Base-by-base conservation (phyloP, 2,797 vertebrate species). In the Botia almorhae region DNA sequence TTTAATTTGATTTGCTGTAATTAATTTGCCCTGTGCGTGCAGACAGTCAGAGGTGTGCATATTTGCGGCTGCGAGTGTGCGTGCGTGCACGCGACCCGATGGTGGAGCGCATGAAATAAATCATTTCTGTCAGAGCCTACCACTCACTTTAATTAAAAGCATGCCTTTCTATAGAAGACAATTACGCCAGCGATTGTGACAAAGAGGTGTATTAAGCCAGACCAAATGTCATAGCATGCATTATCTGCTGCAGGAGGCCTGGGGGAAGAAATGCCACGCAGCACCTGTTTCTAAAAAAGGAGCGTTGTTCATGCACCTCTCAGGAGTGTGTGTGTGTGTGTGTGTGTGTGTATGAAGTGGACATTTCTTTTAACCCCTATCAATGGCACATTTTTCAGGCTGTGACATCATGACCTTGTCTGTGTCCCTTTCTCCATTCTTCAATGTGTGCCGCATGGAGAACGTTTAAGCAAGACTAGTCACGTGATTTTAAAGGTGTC, bases 91-190 rank as follows among this genome's bases (percentile, higher is more conserved):
- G 73, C 81, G 84, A 81, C 80, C 84, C 55, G 71, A 33, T 71
- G 65, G 77, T 73, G 58, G 75, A 81, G 84, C 69, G 84, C 55
- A 56, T 81, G 76, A 77, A 85, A 87, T 86, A 83, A 87, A 89
- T 87, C 86, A 85, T 83, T 74, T 80, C 81, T 89, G 86, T 85
- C 86, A 87, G 81, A 84, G 70, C 76, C 55, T 86, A 86, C 82
- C 87, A 87, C 86, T 87, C 86, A 85, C 86, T 87, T 87, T 87
- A 89, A 87, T 87, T 87, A 89, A 87, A 87, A 85, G 81, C 83
- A 82, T 43, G 69, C 69, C 60, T 77, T 82, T 87, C 84, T 79
- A 65, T 75, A 81, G 80, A 85, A 89, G 86, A 84, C 85, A 85
- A 83, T 87, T 86, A 76, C 82, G 81, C 68, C 39, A 19, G 80